phyloP scores from a whole-genome alignment of 2,888 invertebrate species.

The Macropis europaea region DNA sequence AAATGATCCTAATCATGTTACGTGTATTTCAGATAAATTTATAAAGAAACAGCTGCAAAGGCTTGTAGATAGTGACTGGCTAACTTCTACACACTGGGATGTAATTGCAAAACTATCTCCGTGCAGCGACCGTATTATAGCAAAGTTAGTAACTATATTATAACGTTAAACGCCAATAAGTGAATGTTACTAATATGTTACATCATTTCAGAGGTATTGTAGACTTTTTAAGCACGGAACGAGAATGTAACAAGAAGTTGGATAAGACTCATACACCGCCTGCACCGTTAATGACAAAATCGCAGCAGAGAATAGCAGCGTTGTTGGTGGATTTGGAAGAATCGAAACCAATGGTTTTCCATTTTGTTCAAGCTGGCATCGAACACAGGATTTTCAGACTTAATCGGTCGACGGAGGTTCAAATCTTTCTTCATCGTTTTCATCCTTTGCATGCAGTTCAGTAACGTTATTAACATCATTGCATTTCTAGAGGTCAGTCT shows the following conservation, averaged over 20 bases:
- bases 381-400: slow-evolving; percentile 68
- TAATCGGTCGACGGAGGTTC: slow-evolving; percentile 41
- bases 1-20: neutral
- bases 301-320: slow-evolving; percentile 78
- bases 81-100: slow-evolving; percentile 55
- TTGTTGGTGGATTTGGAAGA: slow-evolving; percentile 76
- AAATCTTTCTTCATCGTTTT: slow-evolving; percentile 3
- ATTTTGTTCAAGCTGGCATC: slow-evolving; percentile 65
- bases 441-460: neutral
- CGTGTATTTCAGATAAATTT: slow-evolving; percentile 62
- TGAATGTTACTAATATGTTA: neutral
- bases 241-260: slow-evolving; percentile 66
- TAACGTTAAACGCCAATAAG: neutral
- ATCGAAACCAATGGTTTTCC: slow-evolving; percentile 60
- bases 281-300: slow-evolving; percentile 80
- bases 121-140: slow-evolving; percentile 58
- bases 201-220: slow-evolving; percentile 65
- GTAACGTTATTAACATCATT: neutral
- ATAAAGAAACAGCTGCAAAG: slow-evolving; percentile 61
- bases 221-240: slow-evolving; percentile 54
- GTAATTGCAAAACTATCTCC: slow-evolving; percentile 60
- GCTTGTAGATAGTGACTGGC: slow-evolving; percentile 66
- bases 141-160: slow-evolving; percentile 64
- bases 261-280: slow-evolving; percentile 78
- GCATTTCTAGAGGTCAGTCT: slow-evolving; percentile 48